A percentile compares a stretch with the other conserved stretches of the same genome.
phyloP scores from a whole-genome alignment of 2,797 vertebrate species.

The Mormyrus hasselquistii region DNA sequence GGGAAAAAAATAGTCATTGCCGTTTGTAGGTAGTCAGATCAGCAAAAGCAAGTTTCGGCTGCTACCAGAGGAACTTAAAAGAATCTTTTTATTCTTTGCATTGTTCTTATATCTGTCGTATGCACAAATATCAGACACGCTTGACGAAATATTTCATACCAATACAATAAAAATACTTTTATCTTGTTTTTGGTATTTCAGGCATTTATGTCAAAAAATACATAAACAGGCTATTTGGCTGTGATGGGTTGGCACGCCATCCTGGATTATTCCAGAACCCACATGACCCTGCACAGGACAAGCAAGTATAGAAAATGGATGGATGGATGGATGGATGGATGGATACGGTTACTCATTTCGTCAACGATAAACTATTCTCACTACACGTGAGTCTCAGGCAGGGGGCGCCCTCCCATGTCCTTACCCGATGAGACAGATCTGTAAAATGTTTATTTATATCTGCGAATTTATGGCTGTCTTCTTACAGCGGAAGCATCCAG shows the following conservation, averaged over 20 bases:
- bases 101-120: background rate
- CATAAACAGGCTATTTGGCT: background rate
- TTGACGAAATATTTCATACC: background rate
- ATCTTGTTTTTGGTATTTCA: background rate
- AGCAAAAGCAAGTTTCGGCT: background rate
- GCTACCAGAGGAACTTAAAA: background rate
- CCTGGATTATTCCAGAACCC: background rate
- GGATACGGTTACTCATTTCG: background rate
- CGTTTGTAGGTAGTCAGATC: constrained; percentile 7
- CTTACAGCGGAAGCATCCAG: background rate
- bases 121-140: background rate
- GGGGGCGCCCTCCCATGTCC: background rate
- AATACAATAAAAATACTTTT: background rate
- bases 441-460: background rate
- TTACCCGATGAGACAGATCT: background rate
- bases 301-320: background rate
- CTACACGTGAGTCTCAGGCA: background rate
- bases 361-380: background rate
- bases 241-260: background rate
- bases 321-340: background rate
- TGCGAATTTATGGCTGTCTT: background rate
- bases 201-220: background rate
- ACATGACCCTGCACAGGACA: background rate
- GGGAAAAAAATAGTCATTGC: background rate
- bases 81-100: background rate